Base-by-base conservation (phyloP, 2,888 invertebrate genomes). In the Coelinius sp. region DNA sequence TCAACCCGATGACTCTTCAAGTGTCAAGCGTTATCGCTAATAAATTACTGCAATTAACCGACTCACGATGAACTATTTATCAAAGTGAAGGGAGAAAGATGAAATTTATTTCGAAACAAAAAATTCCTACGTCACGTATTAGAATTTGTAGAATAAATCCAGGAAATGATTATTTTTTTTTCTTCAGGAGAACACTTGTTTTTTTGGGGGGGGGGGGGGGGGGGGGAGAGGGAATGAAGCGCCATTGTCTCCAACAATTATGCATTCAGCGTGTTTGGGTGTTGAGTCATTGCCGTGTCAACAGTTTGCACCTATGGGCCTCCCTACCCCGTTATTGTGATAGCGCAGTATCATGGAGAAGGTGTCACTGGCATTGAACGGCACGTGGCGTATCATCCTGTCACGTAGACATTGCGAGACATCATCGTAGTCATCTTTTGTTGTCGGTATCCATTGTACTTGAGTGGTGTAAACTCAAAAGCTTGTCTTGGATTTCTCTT, bases 341-440 rank as follows among this genome's bases (percentile, higher is more conserved):
- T 59, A 59, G 17, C 59, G 12, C 14, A 8, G 17, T 59, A 59
- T 31, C 59, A 35, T 59, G 31, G 14, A 20, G 17, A 59, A 35
- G 31, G 17, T 31, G 59, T 31, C 59, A 59, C 59, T 20, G 31
- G 59, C 20, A 6, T 59, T 59, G 41, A 41, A 25, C 27, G 72
- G 74, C 75, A 75, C 77, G 77, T 75, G 77, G 75, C 75, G 59
- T 68, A 70, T 75, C 72, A 73, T 75, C 74, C 74, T 74, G 70
- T 74, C 75, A 73, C 73, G 73, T 73, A 59, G 59, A 35, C 2
- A 17, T 10, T 10, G 14, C 59, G 59, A 59, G 59, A 59, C 59
- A 59, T 59, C 59, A 59, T 59, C 59, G 20, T 17, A 35, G 59
- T 59, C 59, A 59, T 59, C 59, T 59, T 59, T 59, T 59, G 59